phyloP scores from a whole-genome alignment of 2,113 vertebrate species.

The Xenus cinereus region DNA sequence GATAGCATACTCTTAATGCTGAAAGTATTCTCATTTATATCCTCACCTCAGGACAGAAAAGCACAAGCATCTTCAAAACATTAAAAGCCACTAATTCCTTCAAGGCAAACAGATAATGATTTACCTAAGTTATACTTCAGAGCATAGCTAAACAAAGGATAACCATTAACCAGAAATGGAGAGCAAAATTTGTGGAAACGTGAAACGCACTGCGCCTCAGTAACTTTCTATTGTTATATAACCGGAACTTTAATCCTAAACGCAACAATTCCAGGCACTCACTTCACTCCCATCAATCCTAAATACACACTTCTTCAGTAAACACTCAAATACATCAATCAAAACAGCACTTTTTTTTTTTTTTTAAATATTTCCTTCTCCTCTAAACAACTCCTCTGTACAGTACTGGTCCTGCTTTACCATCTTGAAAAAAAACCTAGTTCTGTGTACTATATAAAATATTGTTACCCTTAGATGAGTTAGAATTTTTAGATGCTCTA shows the following conservation, averaged over 20 bases:
- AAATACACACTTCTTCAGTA: neutral
- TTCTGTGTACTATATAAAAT: neutral
- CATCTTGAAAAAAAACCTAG: neutral
- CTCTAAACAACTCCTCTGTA: neutral
- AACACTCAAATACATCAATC: neutral
- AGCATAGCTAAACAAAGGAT: neutral
- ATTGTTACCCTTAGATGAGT: neutral
- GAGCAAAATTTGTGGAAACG: neutral
- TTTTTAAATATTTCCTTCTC: neutral
- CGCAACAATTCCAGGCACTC: neutral
- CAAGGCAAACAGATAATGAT: neutral
- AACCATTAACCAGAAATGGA: conserved; percentile 21
- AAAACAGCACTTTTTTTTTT: neutral
- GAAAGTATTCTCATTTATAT: neutral
- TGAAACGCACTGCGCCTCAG: neutral
- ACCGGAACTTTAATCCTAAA: neutral
- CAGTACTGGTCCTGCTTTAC: neutral
- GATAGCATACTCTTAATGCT: neutral
- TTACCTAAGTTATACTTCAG: neutral
- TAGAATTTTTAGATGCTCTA: neutral
- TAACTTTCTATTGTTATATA: neutral
- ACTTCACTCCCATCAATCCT: neutral
- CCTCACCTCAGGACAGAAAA: neutral
- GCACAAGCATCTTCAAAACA: neutral
- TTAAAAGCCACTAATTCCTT: neutral